phyloP scores from a whole-genome alignment of 2,888 invertebrate species.

The Chloromyia formosa region DNA sequence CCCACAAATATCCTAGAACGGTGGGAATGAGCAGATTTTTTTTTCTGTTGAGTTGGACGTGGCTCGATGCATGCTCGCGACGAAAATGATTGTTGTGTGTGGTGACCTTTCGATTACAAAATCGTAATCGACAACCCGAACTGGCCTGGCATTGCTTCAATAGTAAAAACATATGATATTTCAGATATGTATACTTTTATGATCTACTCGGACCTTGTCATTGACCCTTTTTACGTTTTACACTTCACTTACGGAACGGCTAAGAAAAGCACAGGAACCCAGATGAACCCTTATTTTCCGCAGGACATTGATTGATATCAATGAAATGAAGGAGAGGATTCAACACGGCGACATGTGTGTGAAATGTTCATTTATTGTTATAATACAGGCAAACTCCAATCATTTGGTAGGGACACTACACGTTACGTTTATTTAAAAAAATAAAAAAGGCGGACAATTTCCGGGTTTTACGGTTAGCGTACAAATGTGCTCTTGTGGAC shows the following conservation, averaged over 20 bases:
- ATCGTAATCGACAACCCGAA: too few relatives aligned
- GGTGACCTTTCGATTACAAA: too few relatives aligned
- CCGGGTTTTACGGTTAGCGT: constrained; percentile 46
- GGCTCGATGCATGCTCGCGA: too few relatives aligned
- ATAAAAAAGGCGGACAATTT: constrained; percentile 46
- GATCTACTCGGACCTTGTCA: constrained; percentile 36
- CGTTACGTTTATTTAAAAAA: constrained; percentile 42
- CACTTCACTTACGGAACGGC: constrained; percentile 17
- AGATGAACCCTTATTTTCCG: constrained; percentile 4
- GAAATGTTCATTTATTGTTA: constrained; percentile 48
- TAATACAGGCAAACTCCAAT: constrained; percentile 39
- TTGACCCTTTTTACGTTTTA: constrained; percentile 43
- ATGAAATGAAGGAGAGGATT: constrained; percentile 20
- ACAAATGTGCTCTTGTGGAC: neutral
- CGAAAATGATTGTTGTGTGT: too few relatives aligned
- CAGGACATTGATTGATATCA: constrained; percentile 19
- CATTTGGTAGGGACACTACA: constrained; percentile 35
- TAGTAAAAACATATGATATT: constrained; percentile 15
- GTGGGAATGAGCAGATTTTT: too few relatives aligned
- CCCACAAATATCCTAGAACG: too few relatives aligned
- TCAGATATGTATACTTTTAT: constrained; percentile 44
- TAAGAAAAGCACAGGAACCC: constrained; percentile 12
- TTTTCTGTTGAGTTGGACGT: too few relatives aligned
- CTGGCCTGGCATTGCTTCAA: too few relatives aligned
- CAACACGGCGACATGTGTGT: constrained; percentile 49